phyloP scores from a whole-genome alignment of 2,888 invertebrate genomes.

The Cantharis rustica region DNA sequence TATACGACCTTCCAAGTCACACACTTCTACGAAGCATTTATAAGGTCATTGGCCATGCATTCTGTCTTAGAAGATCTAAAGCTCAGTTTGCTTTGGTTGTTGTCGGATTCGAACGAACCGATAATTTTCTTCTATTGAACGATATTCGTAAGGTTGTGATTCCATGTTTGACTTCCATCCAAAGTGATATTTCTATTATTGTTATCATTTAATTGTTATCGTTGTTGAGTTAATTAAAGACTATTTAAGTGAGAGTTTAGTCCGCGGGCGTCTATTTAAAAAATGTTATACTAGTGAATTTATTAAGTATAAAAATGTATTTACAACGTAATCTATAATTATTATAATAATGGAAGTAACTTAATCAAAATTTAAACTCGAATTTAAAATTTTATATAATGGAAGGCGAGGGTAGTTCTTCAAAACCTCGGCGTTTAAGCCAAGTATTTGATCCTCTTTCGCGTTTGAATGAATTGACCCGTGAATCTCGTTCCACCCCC shows the following conservation, averaged over 20 bases:
- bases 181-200: conserved; percentile 32
- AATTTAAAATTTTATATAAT: conserved; percentile 9
- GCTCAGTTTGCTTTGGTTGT: conserved; percentile 40
- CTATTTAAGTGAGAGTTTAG: conserved; percentile 1
- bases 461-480: conserved; percentile 70
- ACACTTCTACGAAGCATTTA: conserved; percentile 41
- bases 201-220: conserved; percentile 25
- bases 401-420: conserved; percentile 31
- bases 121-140: conserved; percentile 19
- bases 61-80: conserved; percentile 46
- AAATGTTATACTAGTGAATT: neutral
- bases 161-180: conserved; percentile 32
- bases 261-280: neutral
- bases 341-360: conserved; percentile 4
- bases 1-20: conserved; percentile 43
- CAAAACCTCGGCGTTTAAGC: conserved; percentile 69
- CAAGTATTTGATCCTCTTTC: conserved; percentile 83
- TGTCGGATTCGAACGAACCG: conserved; percentile 28
- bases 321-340: neutral
- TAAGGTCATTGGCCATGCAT: conserved; percentile 51
- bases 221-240: conserved; percentile 21
- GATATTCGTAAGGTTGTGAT: conserved; percentile 29
- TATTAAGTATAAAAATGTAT: neutral
- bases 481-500: conserved; percentile 62
- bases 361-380: neutral